A percentile compares a stretch with the other conserved stretches of the same genome.
These are phyloP conservation scores for Paramormyrops kingsleyae DNA, from an alignment of 2,113 vertebrate species.

Conservation along the genomic window DNA sequence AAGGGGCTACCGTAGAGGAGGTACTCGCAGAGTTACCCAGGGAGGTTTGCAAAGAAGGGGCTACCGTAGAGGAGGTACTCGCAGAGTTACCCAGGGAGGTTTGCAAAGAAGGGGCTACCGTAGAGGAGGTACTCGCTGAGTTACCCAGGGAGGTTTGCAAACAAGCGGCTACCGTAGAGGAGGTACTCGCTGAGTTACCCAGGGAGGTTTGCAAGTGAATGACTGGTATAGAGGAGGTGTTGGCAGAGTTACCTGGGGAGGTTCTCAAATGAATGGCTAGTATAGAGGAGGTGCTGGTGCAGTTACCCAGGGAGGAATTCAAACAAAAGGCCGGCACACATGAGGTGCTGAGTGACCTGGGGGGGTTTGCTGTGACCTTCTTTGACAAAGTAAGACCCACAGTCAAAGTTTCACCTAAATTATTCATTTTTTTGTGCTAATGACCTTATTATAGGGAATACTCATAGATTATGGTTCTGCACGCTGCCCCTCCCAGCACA, in stretches of 20 bases:
- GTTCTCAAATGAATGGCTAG: background rate
- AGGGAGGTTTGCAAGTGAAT: background rate
- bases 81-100: background rate
- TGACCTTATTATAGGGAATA: background rate
- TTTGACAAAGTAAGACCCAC: background rate
- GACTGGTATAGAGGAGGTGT: background rate
- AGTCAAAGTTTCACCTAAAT: background rate
- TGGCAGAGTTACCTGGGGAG: background rate
- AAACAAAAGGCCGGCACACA: background rate
- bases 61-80: background rate
- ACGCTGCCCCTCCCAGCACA: too few relatives aligned
- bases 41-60: background rate
- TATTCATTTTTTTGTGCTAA: background rate
- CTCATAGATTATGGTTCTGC: background rate
- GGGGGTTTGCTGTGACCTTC: background rate
- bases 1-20: too few relatives aligned
- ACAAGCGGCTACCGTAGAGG: too few relatives aligned
- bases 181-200: background rate
- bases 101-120: accelerated
- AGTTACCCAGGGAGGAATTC: background rate
- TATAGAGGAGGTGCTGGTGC: background rate
- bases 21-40: background rate
- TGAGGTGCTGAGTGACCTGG: background rate
- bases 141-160: background rate
- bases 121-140: background rate